Evolutionary conservation across 2,888 invertebrate species (phyloP).

Genomic region (Apantesis nais): DNA sequence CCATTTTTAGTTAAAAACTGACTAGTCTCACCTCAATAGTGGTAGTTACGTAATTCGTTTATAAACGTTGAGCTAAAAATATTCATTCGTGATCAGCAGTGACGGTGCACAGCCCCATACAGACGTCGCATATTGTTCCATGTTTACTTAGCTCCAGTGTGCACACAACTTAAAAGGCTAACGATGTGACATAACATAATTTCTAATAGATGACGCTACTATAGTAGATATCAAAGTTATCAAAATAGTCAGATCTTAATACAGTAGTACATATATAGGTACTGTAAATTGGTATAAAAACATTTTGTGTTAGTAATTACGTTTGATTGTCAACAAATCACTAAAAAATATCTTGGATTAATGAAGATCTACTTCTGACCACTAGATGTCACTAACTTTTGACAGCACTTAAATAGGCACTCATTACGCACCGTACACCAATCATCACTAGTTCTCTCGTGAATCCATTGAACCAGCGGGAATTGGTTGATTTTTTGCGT

Average conservation of each 20-base stretch:
- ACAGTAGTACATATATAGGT: not conserved
- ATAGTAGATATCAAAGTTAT: not conserved
- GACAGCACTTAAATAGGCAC: conserved; percentile 44
- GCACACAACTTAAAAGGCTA: conserved; percentile 29
- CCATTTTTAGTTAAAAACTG: conserved; percentile 30
- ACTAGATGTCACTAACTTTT: conserved; percentile 47
- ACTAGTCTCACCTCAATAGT: too few relatives aligned
- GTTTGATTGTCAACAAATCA: not conserved
- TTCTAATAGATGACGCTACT: conserved; percentile 40
- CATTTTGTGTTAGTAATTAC: not conserved
- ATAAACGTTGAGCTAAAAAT: conserved; percentile 44
- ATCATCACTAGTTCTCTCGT: conserved; percentile 16
- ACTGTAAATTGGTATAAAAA: not conserved
- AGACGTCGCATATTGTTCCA: conserved; percentile 8
- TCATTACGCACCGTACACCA: not conserved
- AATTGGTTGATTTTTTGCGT: conserved; percentile 37
- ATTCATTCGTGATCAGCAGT: conserved; percentile 44
- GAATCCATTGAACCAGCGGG: conserved; percentile 21
- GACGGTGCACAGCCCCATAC: conserved; percentile 11
- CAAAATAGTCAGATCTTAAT: not conserved
- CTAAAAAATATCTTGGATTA: not conserved
- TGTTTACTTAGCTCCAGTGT: conserved; percentile 21
- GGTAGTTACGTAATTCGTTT: too few relatives aligned
- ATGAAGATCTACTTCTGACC: not conserved
- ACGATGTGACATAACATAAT: not conserved